Conservation (phyloP, 2,888 invertebrate genomes). For the Zaprionus obscuricornis region DNA sequence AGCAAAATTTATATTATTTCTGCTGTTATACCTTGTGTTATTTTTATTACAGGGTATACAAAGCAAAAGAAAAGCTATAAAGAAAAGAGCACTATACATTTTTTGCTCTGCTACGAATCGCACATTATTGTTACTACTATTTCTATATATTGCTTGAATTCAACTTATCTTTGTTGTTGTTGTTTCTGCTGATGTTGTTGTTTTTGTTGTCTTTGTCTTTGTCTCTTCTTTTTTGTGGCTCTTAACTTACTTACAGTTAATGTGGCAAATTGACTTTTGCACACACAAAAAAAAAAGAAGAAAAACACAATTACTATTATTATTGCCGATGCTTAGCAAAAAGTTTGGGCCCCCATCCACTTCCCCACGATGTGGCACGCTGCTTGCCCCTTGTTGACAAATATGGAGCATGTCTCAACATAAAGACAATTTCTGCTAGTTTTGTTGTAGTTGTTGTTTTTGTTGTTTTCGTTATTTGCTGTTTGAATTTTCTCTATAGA, state of each 20-base stretch:
- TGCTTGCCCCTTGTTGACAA: conserved; percentile 33
- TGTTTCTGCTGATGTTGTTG: conserved; percentile 3
- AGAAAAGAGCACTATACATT: too few relatives aligned
- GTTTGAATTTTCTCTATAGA: conserved; percentile 63
- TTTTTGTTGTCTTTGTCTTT: too few relatives aligned
- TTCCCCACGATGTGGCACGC: not conserved
- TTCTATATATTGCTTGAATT: conserved; percentile 16
- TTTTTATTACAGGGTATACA: not conserved
- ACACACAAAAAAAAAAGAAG: conserved; percentile 26
- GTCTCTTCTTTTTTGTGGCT: conserved; percentile 13
- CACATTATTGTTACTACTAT: too few relatives aligned
- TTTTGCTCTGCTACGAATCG: too few relatives aligned
- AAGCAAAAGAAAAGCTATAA: too few relatives aligned
- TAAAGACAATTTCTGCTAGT: conserved; percentile 43
- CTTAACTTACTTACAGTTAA: conserved; percentile 50
- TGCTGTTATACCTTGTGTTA: too few relatives aligned
- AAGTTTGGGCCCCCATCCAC: not conserved
- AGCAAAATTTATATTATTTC: too few relatives aligned
- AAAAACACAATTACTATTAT: conserved; percentile 46
- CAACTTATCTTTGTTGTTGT: conserved; percentile 2
- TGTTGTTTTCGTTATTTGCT: conserved; percentile 16
- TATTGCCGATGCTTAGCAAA: conserved; percentile 6
- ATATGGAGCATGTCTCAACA: conserved; percentile 42
- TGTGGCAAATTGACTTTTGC: conserved; percentile 57
- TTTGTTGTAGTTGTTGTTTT: conserved; percentile 31